Conservation (phyloP, 2,797 vertebrate species). For the Phoeniculus purpureus region DNA sequence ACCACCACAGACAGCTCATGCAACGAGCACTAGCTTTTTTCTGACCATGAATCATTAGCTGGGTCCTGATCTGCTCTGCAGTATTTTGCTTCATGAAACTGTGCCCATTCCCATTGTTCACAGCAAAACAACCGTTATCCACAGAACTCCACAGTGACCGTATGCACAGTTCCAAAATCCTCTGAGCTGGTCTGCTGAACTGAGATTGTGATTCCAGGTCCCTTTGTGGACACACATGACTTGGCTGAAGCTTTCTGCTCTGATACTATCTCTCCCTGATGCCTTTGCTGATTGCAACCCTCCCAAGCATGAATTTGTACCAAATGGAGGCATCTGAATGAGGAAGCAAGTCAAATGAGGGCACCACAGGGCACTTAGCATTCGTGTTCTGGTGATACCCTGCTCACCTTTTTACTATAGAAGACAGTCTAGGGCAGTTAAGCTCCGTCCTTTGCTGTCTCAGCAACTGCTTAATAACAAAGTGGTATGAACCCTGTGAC, state of each 20-base stretch:
- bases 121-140: neutral
- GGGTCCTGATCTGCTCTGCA: neutral
- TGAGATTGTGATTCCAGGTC: fast-evolving
- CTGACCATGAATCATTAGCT: neutral
- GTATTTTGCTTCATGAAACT: neutral
- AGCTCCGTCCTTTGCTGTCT: neutral
- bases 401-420: neutral
- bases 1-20: neutral
- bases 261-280: neutral
- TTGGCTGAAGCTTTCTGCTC: neutral
- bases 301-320: neutral
- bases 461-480: neutral
- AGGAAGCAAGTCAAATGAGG: neutral
- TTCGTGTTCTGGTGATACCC: neutral
- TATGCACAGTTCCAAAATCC: neutral
- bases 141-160: neutral
- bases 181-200: neutral
- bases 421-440: neutral
- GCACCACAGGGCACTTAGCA: neutral
- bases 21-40: neutral
- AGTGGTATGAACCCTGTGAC: neutral
- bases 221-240: neutral
- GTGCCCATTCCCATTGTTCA: neutral
- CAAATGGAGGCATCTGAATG: neutral
- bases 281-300: neutral